Evolutionary conservation across 2,888 invertebrate genomes (phyloP), one percentile per base, ranked within the genome.

Genomic region (Luperina testacea): DNA sequence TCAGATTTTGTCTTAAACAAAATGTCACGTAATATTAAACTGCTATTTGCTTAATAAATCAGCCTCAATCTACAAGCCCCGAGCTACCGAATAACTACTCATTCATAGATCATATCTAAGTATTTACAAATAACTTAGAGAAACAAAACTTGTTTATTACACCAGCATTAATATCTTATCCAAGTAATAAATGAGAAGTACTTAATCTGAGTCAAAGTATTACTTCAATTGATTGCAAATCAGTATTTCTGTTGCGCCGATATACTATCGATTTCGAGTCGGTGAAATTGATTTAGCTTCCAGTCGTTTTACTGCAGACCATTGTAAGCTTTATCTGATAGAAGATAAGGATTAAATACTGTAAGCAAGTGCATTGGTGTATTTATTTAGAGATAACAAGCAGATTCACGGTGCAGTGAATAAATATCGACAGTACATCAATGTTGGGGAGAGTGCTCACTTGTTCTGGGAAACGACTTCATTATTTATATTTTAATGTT

Each of bases 301-400:
- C 38, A 78, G 27, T 27, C 1, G 63, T 73, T 64, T 38, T 17
- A 38, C 24, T 48, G 4, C 65, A 74, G 17, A n/a, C 65, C 15
- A 83, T 45, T 77, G 2, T 77, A 27, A 5, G 32, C 87, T 83
- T n/a, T 83, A 59, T 15, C 0, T 0, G 0, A 15, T 0, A 69
- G 7, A 24, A 24, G 17, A n/a, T 61, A 86, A 61, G 53, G 59
- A 11, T 68, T 27, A 53, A 38, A 42, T 59, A 17, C 24, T 42
- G n/a, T 38, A 32, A 68, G 42, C 79, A 71, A 48, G 53, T 53
- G 24, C n/a, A 24, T 38, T 59, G 17, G 75, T 70, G 71, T 81
- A 74, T 84, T 88, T 88, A 83, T 78, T 85, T 77, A 77, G 57
- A 85, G 69, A 82, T 87, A 89, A 87, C 86, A 86, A 88, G 85